Evolutionary conservation across 2,888 invertebrate genomes (phyloP), one percentile per base, ranked within the genome.

Genomic region (Peribatodes rhomboidaria): DNA sequence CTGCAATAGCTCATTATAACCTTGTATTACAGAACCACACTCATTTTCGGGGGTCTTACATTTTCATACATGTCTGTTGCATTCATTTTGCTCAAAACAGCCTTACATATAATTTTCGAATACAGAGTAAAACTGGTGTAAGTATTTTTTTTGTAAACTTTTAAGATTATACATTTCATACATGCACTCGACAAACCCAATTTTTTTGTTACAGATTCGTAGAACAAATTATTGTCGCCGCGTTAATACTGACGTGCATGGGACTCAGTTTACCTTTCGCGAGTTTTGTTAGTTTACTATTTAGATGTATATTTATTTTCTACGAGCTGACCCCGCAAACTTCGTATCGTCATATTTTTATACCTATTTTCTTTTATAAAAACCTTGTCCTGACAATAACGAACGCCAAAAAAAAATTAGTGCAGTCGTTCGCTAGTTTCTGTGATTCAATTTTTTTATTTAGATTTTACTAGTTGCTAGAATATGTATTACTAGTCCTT

Each of bases 41-140:
- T 88, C 37, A 73, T 90, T 69, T 92, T 91, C 72, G 76, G 84
- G 37, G 92, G 92, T 1, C 67, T 92, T 41, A 75, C 80, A 69
- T 82, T 89, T 69, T 89, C 90, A 0, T 89, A 92, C 59, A 77
- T 86, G 72, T 74, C 79, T 1, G 87, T 86, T 16, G 88, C 90
- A 8, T 89, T 77, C 69, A 70, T 82, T 11, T 73, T 89, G 37
- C 65, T 91, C 16, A 92, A 92, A 75, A 85, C 89, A 13, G 88
- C 87, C 11, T 68, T 92, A 44, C 92, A 93, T 64, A 88, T 79
- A 55, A 91, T 93, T 69, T 92, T 92, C 69, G 93, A 92, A 74
- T 92, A 89, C 71, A 85, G 75, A 77, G 89, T 91, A 6, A 87
- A 87, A 85, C 78, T 93, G 65, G 85, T 92, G 91, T 92, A 77